phyloP scores from a whole-genome alignment of 2,888 invertebrate species.

The Nudaria mundana region DNA sequence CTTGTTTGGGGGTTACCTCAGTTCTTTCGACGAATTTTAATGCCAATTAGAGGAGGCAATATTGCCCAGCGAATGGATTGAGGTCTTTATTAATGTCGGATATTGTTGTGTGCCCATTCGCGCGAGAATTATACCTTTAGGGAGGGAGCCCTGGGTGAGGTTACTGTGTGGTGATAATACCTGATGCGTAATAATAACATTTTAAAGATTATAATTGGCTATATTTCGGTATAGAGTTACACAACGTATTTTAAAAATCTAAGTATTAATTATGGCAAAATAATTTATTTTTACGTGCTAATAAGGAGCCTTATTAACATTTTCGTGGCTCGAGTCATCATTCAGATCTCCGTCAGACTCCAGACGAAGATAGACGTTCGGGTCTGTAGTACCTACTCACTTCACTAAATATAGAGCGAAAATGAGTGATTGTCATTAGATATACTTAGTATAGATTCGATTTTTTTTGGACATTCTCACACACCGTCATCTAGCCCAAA shows the following conservation, averaged over 20 bases:
- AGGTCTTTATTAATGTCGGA: constrained; percentile 74
- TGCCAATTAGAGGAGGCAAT: constrained; percentile 78
- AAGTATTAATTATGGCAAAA: too few species aligned
- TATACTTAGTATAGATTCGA: too few species aligned
- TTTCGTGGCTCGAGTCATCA: too few species aligned
- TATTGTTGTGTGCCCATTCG: constrained; percentile 68
- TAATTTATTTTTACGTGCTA: too few species aligned
- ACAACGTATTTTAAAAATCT: not conserved
- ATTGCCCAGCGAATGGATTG: constrained; percentile 70
- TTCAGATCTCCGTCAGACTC: too few species aligned
- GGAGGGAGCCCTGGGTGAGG: constrained; percentile 28
- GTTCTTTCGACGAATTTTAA: constrained; percentile 67
- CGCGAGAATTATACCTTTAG: constrained; percentile 47
- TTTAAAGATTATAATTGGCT: not conserved
- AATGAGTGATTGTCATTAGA: too few species aligned
- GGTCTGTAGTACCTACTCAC: too few species aligned
- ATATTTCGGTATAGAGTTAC: constrained; percentile 1
- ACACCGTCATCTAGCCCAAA: too few species aligned
- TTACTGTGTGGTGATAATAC: constrained; percentile 17
- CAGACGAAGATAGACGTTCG: too few species aligned
- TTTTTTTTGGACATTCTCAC: too few species aligned
- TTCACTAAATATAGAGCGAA: too few species aligned
- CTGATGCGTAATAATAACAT: constrained; percentile 5
- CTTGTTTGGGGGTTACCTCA: constrained; percentile 71
- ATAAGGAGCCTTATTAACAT: too few species aligned